Percentiles rank a stretch among this genome's conserved stretches.
phyloP scores from a whole-genome alignment of 2,888 invertebrate genomes.

The Andrena praecox region DNA sequence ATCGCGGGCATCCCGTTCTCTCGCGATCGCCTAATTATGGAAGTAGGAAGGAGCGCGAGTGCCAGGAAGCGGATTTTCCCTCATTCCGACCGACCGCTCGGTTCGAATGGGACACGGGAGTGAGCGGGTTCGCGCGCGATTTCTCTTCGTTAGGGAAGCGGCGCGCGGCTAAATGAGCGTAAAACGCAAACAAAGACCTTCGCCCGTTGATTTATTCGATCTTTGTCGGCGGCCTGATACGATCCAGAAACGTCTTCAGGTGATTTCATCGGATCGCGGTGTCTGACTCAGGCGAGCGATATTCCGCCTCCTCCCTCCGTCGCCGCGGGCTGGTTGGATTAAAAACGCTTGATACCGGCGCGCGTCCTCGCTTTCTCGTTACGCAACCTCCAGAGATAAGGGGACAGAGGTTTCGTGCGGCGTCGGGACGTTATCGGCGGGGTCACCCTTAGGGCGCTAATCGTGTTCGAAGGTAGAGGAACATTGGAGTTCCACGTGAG shows the following conservation, averaged over 20 bases:
- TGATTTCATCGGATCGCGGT: conserved; percentile 52
- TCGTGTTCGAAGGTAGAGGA: background rate
- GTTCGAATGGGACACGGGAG: conserved; percentile 15
- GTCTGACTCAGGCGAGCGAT: conserved; percentile 48
- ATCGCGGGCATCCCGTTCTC: conserved; percentile 31
- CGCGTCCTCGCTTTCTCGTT: conserved; percentile 48
- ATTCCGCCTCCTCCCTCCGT: conserved; percentile 20
- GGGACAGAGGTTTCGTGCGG: background rate
- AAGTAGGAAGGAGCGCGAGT: conserved; percentile 49
- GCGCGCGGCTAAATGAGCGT: conserved; percentile 5
- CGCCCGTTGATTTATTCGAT: conserved; percentile 56
- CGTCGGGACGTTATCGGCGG: background rate
- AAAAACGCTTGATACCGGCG: conserved; percentile 33
- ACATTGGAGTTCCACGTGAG: background rate
- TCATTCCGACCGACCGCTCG: conserved; percentile 3
- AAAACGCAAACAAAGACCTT: conserved; percentile 48
- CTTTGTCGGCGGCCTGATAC: conserved; percentile 49
- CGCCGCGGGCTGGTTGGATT: conserved; percentile 23
- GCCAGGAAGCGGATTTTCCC: conserved; percentile 53
- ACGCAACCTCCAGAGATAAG: conserved; percentile 20
- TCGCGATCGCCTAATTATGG: conserved; percentile 50
- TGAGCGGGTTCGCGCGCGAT: conserved; percentile 26
- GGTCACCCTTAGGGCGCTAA: background rate
- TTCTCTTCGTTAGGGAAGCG: conserved; percentile 43
- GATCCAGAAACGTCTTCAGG: conserved; percentile 56